Evolutionary conservation across 2,888 invertebrate species (phyloP), one percentile per base, ranked within the genome.

Genomic region (Malachius bipustulatus): DNA sequence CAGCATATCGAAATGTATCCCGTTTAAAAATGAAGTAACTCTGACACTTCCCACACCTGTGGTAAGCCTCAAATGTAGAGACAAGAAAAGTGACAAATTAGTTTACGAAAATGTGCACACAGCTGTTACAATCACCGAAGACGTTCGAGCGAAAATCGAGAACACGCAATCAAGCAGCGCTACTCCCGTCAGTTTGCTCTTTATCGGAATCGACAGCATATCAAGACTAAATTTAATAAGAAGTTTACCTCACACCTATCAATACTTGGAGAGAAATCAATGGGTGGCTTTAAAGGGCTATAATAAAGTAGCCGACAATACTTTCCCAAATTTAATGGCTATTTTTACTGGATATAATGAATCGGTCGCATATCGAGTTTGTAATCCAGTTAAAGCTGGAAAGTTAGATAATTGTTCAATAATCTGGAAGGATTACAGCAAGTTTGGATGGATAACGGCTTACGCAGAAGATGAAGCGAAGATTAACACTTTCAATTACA

Each of bases 251-350:
- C 68, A 71, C 47, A 84, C 85, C 1, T 65, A 72, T 2, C 63
- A 69, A 26, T 77, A 46, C 28, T 65, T 91, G 14, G 65, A 73
- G 34, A 68, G 74, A 4, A 72, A 50, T 34, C 42, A 47, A 8
- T 60, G 57, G 57, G 33, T 55, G 3, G 40, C 55, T 2, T 34
- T 59, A 13, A 45, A 49, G 35, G 58, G 56, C 2, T 59, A 59
- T 43, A 71, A 69, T 46, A 71, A 83, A 73, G 73, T 83, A 47
- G 87, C 77, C 4, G 90, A 90, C 52, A 90, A 91, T 51, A 90
- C 89, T 0, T 85, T 83, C 51, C 87, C 90, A 0, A 93, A 93
- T 60, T 58, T 91, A 28, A 80, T 89, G 72, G 84, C 89, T 0
- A 69, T 82, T 30, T 65, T 84, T 10, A 77, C 81, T 1, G 90